Evolutionary conservation across 2,888 invertebrate genomes (phyloP), one percentile per base, ranked within the genome.

Genomic region (Hydrotaea cyrtoneurina): DNA sequence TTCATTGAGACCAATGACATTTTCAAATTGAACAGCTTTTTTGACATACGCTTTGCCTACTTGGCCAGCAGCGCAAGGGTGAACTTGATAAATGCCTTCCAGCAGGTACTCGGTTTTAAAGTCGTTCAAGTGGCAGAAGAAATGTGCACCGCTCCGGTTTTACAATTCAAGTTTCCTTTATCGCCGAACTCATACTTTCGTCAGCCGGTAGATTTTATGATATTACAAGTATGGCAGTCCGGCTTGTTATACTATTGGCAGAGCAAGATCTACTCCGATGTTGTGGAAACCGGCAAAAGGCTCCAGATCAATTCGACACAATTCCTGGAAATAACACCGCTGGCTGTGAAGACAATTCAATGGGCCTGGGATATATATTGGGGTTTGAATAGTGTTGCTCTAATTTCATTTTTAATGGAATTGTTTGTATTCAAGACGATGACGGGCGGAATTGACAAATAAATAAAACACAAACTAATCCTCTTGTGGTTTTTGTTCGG

Each of bases 161-260:
- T 86, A 66, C 74, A 79, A 15, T 64, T 84, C 13, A 23, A 13
- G 10, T 59, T 86, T 55, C 75, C 82, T 0, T 64, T 86, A 1
- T 80, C 80, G 1, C 50, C 66, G 23, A 82, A 86, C 69, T 82
- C 84, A 0, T 31, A 76, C 7, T 85, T 78, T 71, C 26, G 21
- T 0, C 39, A 19, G 3, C 78, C 76, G 2, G 8, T 86, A 8
- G 23, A 86, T 50, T 31, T 57, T 3, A 19, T 72, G 0, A 82
- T 82, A n/a, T 13, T 80, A 13, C 15, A 77, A 4, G 53, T 69
- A 11, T 21, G 71, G 26, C 74, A 86, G 8, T 31, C 86, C 0
- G 86, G 86, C 7, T 21, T 86, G 8, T 46, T 78, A 2, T n/a
- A 80, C n/a, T 77, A 82, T 64, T 86, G 84, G 82, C 75, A 73